Evolutionary conservation across 2,888 invertebrate species (phyloP), one percentile per base, ranked within the genome.

Genomic region (Pseudococcus jackbeardsleyi): DNA sequence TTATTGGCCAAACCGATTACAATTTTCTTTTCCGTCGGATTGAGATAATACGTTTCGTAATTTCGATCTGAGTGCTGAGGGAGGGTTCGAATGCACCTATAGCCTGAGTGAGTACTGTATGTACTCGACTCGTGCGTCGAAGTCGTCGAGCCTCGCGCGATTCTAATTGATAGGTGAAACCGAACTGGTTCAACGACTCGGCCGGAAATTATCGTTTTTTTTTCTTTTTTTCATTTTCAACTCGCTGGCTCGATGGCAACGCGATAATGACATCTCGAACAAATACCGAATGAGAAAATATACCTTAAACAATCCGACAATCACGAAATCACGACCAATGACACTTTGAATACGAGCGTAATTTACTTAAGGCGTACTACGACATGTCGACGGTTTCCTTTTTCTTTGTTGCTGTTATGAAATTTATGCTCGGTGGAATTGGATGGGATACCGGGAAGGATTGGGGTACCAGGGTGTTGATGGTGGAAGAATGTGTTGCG

Each of bases 151-250:
- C 59, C n/a, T 22, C 64, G 72, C 72, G 72, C 17, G 72, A 26
- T 26, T 72, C 72, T 72, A 72, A 72, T 72, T 72, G 72, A 72
- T 72, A 72, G 72, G 72, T 72, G 72, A 72, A 72, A 72, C 72
- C 72, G 72, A 72, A 72, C 72, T 72, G 72, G 72, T 72, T 72
- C 72, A 72, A 72, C 72, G 72, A 72, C 72, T 72, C 72, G 72
- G 72, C 72, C 72, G 72, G 72, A 72, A 72, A 72, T 72, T 72
- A 72, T 72, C 72, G 72, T 72, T 72, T 64, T 64, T 64, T 64
- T 42, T 42, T 42, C 42, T 33, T 33, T 33, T 33, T 33, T 33
- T 42, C 42, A 42, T 42, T 42, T 42, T 42, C 42, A 64, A 72
- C 33, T 72, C 72, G 72, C 17, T 33, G 72, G 72, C 72, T 72